phyloP scores from a whole-genome alignment of 2,797 vertebrate species.

The Distichodus sexfasciatus region DNA sequence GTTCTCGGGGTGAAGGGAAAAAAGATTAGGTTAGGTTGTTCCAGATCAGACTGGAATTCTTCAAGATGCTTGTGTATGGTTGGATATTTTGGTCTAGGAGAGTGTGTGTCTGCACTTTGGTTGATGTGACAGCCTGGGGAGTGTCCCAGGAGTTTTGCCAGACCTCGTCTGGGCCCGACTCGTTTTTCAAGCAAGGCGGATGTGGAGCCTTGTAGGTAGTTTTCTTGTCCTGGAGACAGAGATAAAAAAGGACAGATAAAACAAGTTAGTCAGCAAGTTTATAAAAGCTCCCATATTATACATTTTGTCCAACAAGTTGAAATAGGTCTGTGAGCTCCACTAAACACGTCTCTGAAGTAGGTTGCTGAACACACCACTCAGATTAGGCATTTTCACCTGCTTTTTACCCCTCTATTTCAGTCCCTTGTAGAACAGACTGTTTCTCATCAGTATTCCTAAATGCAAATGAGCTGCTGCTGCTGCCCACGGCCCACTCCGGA shows the following conservation, averaged over 20 bases:
- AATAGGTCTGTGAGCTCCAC: no score
- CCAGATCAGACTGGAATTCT: constrained; percentile 57
- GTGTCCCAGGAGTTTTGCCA: constrained; percentile 43
- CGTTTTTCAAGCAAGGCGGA: constrained; percentile 11
- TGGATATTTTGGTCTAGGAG: constrained; percentile 49
- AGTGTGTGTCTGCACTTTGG: constrained; percentile 35
- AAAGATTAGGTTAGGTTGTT: constrained; percentile 50
- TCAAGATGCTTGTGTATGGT: constrained; percentile 36
- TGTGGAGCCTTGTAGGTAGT: constrained; percentile 18
- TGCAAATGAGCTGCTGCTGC: no score
- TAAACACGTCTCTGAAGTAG: no score
- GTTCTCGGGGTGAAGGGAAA: constrained; percentile 32
- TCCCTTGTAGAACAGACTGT: no score
- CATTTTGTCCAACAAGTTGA: no score
- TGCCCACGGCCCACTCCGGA: no score
- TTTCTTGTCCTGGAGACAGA: constrained; percentile 40
- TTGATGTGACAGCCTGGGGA: constrained; percentile 14
- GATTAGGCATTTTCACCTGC: no score
- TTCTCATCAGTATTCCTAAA: no score
- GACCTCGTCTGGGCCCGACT: constrained; percentile 16
- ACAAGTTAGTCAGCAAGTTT: no score
- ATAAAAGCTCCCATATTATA: no score
- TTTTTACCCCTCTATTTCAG: no score
- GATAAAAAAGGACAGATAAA: constrained; percentile 39
- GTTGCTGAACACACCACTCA: no score